Percentiles rank a stretch among this genome's conserved stretches.
Evolutionary conservation across 2,888 invertebrate genomes (phyloP).

Genomic region (Eledone cirrhosa): DNA sequence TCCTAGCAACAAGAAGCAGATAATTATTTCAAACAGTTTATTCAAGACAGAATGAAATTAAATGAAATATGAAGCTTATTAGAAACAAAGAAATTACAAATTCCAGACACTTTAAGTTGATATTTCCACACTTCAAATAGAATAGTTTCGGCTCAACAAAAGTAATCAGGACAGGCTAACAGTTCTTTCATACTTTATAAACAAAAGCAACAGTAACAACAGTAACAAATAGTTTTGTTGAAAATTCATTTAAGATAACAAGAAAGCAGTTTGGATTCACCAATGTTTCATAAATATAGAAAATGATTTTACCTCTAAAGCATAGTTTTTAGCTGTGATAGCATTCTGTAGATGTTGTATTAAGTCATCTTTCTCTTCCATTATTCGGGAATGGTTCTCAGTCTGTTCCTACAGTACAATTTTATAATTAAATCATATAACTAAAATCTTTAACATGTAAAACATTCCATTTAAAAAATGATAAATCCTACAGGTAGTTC

Average conservation of each 20-base stretch:
- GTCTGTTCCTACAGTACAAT: constrained; percentile 15
- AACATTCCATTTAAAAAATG: too few relatives aligned
- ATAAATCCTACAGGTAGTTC: too few relatives aligned
- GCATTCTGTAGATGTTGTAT: constrained; percentile 33
- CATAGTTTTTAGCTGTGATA: constrained; percentile 30
- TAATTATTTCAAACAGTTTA: too few relatives aligned
- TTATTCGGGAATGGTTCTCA: constrained; percentile 33
- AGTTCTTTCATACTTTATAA: too few relatives aligned
- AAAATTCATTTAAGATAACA: too few relatives aligned
- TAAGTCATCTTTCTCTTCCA: constrained; percentile 43
- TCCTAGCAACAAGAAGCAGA: not conserved
- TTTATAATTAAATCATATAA: too few relatives aligned
- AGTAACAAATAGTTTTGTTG: too few relatives aligned
- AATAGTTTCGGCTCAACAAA: too few relatives aligned
- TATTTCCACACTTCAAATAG: too few relatives aligned
- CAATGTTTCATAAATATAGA: not conserved
- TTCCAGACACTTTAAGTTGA: not conserved
- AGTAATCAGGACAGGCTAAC: too few relatives aligned
- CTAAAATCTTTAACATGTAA: constrained; percentile 29
- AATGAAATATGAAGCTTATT: not conserved
- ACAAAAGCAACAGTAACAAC: too few relatives aligned
- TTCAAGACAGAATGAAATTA: not conserved
- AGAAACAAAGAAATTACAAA: not conserved
- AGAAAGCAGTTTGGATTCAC: too few relatives aligned
- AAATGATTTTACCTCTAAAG: constrained; percentile 30